These are phyloP conservation scores for Stenodera caucasica DNA, from an alignment of 2,888 invertebrate species.

Conservation along the genomic window DNA sequence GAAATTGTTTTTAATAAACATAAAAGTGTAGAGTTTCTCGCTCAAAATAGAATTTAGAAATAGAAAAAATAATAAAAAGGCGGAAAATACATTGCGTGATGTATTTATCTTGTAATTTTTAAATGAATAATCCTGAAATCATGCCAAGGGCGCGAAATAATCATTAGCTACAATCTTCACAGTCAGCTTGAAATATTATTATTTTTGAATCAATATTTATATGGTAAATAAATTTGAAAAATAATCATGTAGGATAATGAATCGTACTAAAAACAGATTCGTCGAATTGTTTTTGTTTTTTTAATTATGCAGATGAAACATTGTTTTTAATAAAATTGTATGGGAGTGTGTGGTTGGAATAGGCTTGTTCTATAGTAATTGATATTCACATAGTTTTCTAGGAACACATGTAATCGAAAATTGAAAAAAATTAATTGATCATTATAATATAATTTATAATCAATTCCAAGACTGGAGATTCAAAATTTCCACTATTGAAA, in stretches of 20 bases:
- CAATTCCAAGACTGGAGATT: too few relatives aligned
- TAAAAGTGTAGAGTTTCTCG: too few relatives aligned
- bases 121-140: not conserved
- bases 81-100: not conserved
- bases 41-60: too few relatives aligned
- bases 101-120: not conserved
- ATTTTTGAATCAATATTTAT: not conserved
- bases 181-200: not conserved
- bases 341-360: not conserved
- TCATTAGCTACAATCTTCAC: not conserved
- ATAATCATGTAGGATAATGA: not conserved
- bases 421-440: too few relatives aligned
- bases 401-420: too few relatives aligned
- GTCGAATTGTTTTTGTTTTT: not conserved
- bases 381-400: not conserved
- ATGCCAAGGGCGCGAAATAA: not conserved
- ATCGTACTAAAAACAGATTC: too few relatives aligned
- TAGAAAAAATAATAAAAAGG: too few relatives aligned
- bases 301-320: not conserved
- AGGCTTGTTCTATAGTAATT: slow-evolving; percentile 1
- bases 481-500: too few relatives aligned
- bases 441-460: too few relatives aligned
- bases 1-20: not conserved
- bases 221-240: not conserved
- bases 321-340: not conserved